Base-by-base conservation (phyloP, 2,888 invertebrate species). In the Cyclophora albipunctata region DNA sequence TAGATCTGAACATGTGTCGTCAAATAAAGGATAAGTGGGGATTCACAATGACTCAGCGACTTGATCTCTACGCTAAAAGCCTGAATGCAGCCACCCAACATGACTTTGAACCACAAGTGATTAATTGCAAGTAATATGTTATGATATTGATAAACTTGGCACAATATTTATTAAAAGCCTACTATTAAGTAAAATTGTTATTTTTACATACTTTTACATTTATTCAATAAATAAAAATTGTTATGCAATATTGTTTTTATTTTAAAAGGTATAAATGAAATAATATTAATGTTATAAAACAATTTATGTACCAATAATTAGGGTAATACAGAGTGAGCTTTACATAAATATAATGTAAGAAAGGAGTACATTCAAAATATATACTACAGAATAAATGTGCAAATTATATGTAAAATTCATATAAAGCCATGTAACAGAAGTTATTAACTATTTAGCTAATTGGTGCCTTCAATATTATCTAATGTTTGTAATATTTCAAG, bases 21-120 rank as follows among this genome's bases (percentile, higher is more conserved):
- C 99, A 99, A 85, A 91, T 95, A 1, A 97, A 95, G 80, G 99
- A 99, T 74, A 91, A 92, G 71, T 99, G 98, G 98, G 95, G 96
- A 47, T 98, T 99, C 75, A 92, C 94, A 79, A 98, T 98, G 98
- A 99, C 98, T 0, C 98, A 97, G 77, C 90, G 99, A 45, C 84
- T 99, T 57, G 96, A 96, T 45, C 78, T 98, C 74, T 99, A 99
- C 88, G 96, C 96, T 0, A 91, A 94, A 46, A 91, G 93, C 47
- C 85, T 99, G 0, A 73, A 58, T 44, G 74, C 78, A 50, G 86
- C 81, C 53, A 54, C 78, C 0, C 69, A 78, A 46, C 69, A 62
- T 56, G 73, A 85, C 57, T 86, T 69, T 70, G 58, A 71, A 54
- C 81, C 72, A 20, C 87, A 88, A 72, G 63, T 82, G 49, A 55